Evolutionary conservation across 2,888 invertebrate genomes (phyloP), one percentile per base, ranked within the genome.

Genomic region (Dicranocentrus wangi): DNA sequence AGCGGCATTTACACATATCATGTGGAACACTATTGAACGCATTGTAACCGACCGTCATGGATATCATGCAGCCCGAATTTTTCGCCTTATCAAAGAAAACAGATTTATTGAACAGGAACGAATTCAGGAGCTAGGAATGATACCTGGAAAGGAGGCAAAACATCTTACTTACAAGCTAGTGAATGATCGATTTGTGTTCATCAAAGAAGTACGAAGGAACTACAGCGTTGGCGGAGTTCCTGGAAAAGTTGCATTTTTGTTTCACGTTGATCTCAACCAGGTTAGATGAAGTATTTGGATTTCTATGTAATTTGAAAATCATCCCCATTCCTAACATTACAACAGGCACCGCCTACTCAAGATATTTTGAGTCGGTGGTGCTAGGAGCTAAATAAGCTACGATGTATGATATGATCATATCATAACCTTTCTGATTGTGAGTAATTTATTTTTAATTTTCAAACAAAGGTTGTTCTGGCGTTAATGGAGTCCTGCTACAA

Each of bases 71-170:
- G 93, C 94, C 0, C 91, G 96, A 88, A 94, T 96, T 88, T 97
- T 97, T 88, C 90, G 94, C 91, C 91, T 98, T 82, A 92, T 98
- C 39, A 91, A 93, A 65, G 89, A 91, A 47, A 94, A 94, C 87
- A 93, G 93, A 86, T 95, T 93, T 88, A 92, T 97, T 80, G 98
- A 98, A 88, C 95, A 97, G 86, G 97, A 95, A 83, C 93, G 95
- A 88, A 94, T 98, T 78, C 97, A 97, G 88, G 94, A 95, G 87
- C 90, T 94, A 85, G 96, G 95, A 0, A 97, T 98, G 97, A 92
- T 98, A 87, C 95, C 96, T 0, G 93, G 95, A 25, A 98, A 98
- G 88, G 96, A 97, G 88, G 95, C 96, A 1, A 98, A 98, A 88
- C 92, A 94, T 84, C 89, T 97, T 15, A 93, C 96, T 0, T 97